These are phyloP conservation scores for Bactericera cockerelli DNA, from an alignment of 1,140 invertebrate genomes.

Conservation along the genomic window DNA sequence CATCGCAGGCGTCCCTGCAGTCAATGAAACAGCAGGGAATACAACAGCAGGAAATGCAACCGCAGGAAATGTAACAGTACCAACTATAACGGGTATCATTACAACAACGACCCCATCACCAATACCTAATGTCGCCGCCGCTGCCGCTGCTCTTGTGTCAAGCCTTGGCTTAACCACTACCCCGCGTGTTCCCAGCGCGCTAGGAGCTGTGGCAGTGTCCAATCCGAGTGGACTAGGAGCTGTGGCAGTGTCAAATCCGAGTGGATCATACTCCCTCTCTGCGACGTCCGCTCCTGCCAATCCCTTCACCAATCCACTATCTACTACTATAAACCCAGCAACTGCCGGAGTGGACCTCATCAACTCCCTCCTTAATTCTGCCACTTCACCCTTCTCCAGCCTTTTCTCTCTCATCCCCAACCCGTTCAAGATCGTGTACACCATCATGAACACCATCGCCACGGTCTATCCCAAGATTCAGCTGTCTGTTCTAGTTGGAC, in stretches of 20 bases:
- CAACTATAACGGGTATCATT: no score
- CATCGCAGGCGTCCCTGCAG: background rate
- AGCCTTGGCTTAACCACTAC: no score
- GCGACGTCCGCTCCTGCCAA: background rate
- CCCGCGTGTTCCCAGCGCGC: no score
- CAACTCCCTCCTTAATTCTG: background rate
- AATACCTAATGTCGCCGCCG: no score
- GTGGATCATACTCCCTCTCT: no score
- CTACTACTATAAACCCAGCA: background rate
- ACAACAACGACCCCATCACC: background rate
- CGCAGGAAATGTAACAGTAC: no score
- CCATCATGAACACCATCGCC: background rate
- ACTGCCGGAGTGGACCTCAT: background rate
- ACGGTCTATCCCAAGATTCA: constrained; percentile 2
- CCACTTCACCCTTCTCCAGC: background rate
- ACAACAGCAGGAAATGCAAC: background rate
- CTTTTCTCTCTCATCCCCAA: background rate
- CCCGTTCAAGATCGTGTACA: background rate
- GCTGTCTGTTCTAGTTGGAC: background rate
- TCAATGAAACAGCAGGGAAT: background rate
- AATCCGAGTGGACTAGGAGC: no score
- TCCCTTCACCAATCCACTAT: background rate
- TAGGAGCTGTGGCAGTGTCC: no score
- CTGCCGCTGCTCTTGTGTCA: no score
- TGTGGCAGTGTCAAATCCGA: no score